These are phyloP conservation scores for Canis aureus DNA, from an alignment of 2,113 vertebrate species.

Conservation along the genomic window DNA sequence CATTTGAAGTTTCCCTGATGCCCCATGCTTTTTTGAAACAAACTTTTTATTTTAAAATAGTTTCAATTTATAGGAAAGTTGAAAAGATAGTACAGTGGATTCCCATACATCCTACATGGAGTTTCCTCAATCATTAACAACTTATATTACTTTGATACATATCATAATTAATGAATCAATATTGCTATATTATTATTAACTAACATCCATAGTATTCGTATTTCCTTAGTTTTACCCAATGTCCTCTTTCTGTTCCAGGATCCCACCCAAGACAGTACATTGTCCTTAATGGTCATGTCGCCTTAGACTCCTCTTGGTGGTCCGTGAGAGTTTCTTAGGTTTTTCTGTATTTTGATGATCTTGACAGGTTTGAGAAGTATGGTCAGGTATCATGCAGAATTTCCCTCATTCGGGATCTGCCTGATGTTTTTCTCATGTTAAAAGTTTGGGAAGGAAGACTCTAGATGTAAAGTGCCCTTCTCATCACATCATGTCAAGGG, in stretches of 20 bases:
- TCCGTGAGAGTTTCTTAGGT: not conserved
- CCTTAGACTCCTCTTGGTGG: not conserved
- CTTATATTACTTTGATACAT: not conserved
- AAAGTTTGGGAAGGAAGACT: not conserved
- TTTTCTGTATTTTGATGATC: not conserved
- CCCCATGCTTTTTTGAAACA: not conserved
- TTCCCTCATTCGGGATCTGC: not conserved
- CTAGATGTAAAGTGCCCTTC: not conserved
- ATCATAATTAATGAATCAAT: not conserved
- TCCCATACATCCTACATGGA: not conserved
- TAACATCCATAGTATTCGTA: not conserved
- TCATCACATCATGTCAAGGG: not conserved
- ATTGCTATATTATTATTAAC: not conserved
- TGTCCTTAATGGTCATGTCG: not conserved
- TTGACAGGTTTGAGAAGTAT: not conserved
- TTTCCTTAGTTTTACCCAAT: not conserved
- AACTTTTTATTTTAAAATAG: not conserved
- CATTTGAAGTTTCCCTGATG: not conserved
- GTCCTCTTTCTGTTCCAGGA: not conserved
- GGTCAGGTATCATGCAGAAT: not conserved
- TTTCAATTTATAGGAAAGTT: not conserved
- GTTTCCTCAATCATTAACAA: not conserved
- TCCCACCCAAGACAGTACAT: not conserved
- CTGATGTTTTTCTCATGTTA: not conserved
- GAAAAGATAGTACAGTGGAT: not conserved